Evolutionary conservation across 2,888 invertebrate species (phyloP).

Genomic region (Apoda limacodes): DNA sequence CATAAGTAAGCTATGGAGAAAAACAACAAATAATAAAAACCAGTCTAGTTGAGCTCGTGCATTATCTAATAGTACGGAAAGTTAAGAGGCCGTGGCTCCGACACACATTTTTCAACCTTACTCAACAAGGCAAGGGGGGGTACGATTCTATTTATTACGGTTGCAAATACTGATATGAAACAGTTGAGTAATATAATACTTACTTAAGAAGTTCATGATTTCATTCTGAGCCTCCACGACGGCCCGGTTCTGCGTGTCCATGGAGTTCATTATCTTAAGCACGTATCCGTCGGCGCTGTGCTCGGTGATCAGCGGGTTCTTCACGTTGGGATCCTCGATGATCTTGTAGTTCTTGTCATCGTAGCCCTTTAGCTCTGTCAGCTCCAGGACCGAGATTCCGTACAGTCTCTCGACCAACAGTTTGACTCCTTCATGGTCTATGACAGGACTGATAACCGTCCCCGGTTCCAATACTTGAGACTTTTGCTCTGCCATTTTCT

Average conservation of each 20-base stretch:
- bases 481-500: conserved; percentile 29
- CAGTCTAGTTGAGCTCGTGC: neutral
- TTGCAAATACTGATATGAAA: neutral
- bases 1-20: no score
- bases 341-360: conserved; percentile 84
- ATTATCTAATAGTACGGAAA: conserved; percentile 1
- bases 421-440: conserved; percentile 63
- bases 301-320: conserved; percentile 70
- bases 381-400: conserved; percentile 68
- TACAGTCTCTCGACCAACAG: conserved; percentile 70
- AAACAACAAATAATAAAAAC: no score
- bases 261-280: conserved; percentile 85
- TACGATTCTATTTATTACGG: no score
- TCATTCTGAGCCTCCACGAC: conserved; percentile 82
- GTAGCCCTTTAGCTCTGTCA: conserved; percentile 77
- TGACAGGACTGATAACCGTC: conserved; percentile 65
- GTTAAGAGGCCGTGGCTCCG: neutral
- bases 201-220: conserved; percentile 78
- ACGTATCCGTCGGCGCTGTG: conserved; percentile 76
- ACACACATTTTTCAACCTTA: no score
- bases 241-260: conserved; percentile 77
- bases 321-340: conserved; percentile 65
- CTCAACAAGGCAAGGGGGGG: no score
- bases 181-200: conserved; percentile 32
- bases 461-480: conserved; percentile 56